Evolutionary conservation across 2,888 invertebrate species (phyloP).

Genomic region (Amiota communis): DNA sequence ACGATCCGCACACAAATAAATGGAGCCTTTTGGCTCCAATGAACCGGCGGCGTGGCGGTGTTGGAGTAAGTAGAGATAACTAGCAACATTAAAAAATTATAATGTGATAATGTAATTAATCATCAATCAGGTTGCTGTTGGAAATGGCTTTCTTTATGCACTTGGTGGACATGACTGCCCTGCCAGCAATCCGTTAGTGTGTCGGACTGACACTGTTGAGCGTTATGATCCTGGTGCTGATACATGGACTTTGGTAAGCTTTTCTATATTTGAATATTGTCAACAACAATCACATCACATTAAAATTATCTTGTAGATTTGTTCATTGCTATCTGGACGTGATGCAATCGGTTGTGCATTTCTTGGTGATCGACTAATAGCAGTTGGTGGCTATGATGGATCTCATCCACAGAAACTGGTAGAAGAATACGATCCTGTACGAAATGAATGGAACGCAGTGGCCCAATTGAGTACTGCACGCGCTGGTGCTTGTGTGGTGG

Average conservation of each 20-base stretch:
- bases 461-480: slow-evolving; percentile 87
- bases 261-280: slow-evolving; percentile 4
- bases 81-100: slow-evolving; percentile 15
- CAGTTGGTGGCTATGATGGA: slow-evolving; percentile 93
- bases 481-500: slow-evolving; percentile 91
- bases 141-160: slow-evolving; percentile 91
- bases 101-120: background rate
- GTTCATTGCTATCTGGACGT: slow-evolving; percentile 86
- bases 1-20: slow-evolving; percentile 81
- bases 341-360: slow-evolving; percentile 92
- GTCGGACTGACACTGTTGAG: slow-evolving; percentile 91
- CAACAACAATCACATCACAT: background rate
- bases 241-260: slow-evolving; percentile 83
- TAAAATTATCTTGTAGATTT: slow-evolving; percentile 74
- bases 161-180: slow-evolving; percentile 96
- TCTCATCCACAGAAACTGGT: slow-evolving; percentile 89
- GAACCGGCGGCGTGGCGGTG: slow-evolving; percentile 89
- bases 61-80: slow-evolving; percentile 79
- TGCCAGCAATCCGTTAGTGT: slow-evolving; percentile 86
- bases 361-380: slow-evolving; percentile 83
- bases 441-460: slow-evolving; percentile 85
- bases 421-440: slow-evolving; percentile 90
- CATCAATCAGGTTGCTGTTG: slow-evolving; percentile 80
- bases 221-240: slow-evolving; percentile 86
- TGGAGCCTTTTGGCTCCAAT: slow-evolving; percentile 91